Conservation (phyloP, 2,113 vertebrate genomes). For the Connochaetes taurinus region DNA sequence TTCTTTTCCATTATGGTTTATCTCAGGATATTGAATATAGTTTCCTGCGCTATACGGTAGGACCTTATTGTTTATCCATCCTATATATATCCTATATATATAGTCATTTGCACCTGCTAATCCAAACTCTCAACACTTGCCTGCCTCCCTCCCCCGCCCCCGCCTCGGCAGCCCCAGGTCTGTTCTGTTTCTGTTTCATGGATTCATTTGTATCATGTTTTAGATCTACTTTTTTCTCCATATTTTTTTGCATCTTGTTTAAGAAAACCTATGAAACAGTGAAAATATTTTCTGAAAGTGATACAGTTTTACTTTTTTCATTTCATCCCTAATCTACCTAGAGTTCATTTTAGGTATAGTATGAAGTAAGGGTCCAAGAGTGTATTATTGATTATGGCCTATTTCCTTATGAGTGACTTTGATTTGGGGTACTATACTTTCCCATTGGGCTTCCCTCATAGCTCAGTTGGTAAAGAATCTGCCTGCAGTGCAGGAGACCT, state of each 20-base stretch:
- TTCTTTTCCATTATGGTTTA: background rate
- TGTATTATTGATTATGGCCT: background rate
- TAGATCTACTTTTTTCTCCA: background rate
- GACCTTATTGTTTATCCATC: background rate
- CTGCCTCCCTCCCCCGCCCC: fast-evolving
- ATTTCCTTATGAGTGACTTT: background rate
- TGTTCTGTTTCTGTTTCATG: background rate
- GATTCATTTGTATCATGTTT: background rate
- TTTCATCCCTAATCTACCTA: background rate
- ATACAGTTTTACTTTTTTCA: background rate
- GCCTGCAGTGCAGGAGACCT: background rate
- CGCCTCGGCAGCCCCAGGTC: background rate
- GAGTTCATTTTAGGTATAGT: background rate
- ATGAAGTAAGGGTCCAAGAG: background rate
- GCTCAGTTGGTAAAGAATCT: background rate
- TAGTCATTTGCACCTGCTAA: background rate
- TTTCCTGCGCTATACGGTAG: background rate
- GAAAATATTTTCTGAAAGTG: background rate
- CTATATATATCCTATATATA: background rate
- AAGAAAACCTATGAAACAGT: background rate
- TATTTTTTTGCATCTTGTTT: background rate
- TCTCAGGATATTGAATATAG: background rate
- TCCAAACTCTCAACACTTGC: background rate
- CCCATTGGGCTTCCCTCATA: background rate
- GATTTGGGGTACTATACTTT: background rate